Evolutionary conservation across 2,888 invertebrate species (phyloP).

Genomic region (Pasiphila rectangulata): DNA sequence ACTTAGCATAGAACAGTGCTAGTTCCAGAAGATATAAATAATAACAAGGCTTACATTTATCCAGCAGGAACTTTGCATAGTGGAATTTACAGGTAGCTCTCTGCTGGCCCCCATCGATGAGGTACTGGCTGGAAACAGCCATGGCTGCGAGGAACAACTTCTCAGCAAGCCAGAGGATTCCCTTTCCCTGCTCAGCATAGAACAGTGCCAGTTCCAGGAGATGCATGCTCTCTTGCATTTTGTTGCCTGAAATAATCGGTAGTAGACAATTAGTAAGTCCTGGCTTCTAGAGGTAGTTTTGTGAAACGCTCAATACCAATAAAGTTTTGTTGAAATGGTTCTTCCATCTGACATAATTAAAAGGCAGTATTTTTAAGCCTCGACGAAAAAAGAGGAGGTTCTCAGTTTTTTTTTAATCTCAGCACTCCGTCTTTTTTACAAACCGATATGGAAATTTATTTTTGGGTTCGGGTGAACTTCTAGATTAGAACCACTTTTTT

Average conservation of each 20-base stretch:
- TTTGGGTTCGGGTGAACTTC: too few relatives aligned
- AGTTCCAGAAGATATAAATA: slow-evolving; percentile 59
- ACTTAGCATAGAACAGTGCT: slow-evolving; percentile 62
- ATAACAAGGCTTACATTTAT: slow-evolving; percentile 67
- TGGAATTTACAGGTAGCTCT: slow-evolving; percentile 75
- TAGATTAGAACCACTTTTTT: too few relatives aligned
- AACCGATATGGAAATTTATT: too few relatives aligned
- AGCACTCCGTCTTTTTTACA: too few relatives aligned
- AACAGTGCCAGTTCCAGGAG: slow-evolving; percentile 62
- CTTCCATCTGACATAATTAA: too few relatives aligned
- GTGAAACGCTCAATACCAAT: too few relatives aligned
- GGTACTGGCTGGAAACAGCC: slow-evolving; percentile 63
- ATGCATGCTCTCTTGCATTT: slow-evolving; percentile 62
- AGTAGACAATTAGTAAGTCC: too few relatives aligned
- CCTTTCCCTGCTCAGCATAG: slow-evolving; percentile 67
- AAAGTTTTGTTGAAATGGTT: too few relatives aligned
- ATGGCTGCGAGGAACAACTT: slow-evolving; percentile 74
- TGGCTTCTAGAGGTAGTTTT: not conserved
- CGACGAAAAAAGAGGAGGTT: too few relatives aligned
- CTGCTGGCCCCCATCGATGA: slow-evolving; percentile 70
- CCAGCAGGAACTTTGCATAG: slow-evolving; percentile 76
- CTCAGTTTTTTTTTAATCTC: too few relatives aligned
- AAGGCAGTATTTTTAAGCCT: too few relatives aligned
- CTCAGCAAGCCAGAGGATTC: slow-evolving; percentile 81
- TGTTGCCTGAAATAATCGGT: slow-evolving; percentile 58